Evolutionary conservation across 2,888 invertebrate species (phyloP), one percentile per base, ranked within the genome.

Genomic region (Xanthorhoe designata): DNA sequence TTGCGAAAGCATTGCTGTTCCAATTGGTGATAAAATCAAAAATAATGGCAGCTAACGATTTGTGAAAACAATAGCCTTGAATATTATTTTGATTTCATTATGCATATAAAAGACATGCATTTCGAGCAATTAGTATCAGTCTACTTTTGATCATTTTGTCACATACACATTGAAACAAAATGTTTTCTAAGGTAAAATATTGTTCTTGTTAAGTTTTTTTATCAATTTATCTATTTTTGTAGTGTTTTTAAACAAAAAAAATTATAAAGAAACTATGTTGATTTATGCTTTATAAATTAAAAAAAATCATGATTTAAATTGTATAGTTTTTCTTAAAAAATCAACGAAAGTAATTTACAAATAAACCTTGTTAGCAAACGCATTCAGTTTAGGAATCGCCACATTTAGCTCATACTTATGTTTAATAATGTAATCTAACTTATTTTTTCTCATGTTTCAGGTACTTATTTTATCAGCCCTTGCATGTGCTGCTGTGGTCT

Each of bases 21-120:
- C 66, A 66, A 69, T 72, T 69, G 67, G 65, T 70, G 61, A 70
- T 72, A 73, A 72, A 72, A 74, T 74, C 70, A 73, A 63, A 61
- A 60, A 64, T 64, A 66, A 64, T 74, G 70, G 73, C 63, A 38
- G 42, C 45, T 68, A 62, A 60, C 57, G 42, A 64, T 69, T 58
- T 59, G 70, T 68, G 70, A 71, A 72, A 71, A 72, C 70, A 52
- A 64, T 68, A 64, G 77, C 69, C 71, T 74, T 76, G 74, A 75
- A 74, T 75, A 71, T 65, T 68, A 70, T 71, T 70, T 66, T 68
- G 66, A 75, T 64, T 66, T 60, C 52, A 64, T 13, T 52, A 63
- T 56, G 64, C 68, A 73, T 75, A 80, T 80, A 77, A 74, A 79
- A 78, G 74, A 73, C 76, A 64, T 65, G 59, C 29, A 35, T 54